Base-by-base conservation (phyloP, 2,113 vertebrate species). In the Peucedramus taeniatus region DNA sequence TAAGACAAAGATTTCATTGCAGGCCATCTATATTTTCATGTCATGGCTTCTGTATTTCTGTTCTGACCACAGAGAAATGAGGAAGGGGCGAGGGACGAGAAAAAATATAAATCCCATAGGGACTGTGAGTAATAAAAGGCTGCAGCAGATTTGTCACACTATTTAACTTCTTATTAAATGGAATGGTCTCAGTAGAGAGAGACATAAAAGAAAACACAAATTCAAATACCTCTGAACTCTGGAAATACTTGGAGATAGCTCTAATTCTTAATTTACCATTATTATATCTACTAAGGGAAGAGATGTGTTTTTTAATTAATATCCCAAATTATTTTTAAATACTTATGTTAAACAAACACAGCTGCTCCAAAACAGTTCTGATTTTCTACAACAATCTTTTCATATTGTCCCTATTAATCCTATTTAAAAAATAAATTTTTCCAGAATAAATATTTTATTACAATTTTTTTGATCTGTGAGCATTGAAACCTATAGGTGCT, bases 121-220 rank as follows among this genome's bases (percentile, higher is more conserved):
- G 94, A 83, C 77, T 89, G 60, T 90, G 78, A 90, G 72, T 87
- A 86, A 94, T 83, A 92, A 95, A 96, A 87, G 56, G 56, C 89
- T 93, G 91, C 51, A 71, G 83, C 72, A 83, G 89, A 97, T 95
- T 94, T 95, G 93, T 94, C 89, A 87, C 91, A 89, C 64, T 81
- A 47, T 87, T 95, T 94, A 89, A 90, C 89, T 90, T 89, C 94
- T 92, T 93, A 84, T 90, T 93, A 94, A 92, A 92, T 87, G 59
- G 91, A 93, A 74, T 78, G 76, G 80, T 90, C 64, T 93, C 89
- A 47, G 51, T 40, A 77, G 93, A 83, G 86, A 94, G 27, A 22
- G 21, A 40, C 83, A 71, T 78, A 68, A 93, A 95, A 92, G 51
- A 78, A 95, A 87, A 68, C 65, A 92, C 39, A 63, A 51, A 89